Conservation (phyloP, 1,140 invertebrate species). For the fruit fly (Drosophila melanogaster) region Release_6_plus_ISO1_MT NT_033777.3:20972001-20972500, state of each 20-base stretch:
- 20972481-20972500: slow-evolving; percentile 52
- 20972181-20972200: slow-evolving; percentile 37
- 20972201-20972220: slow-evolving; percentile 39
- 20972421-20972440: slow-evolving; percentile 59
- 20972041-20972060: slow-evolving; percentile 57
- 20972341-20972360: slow-evolving; percentile 43
- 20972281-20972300: slow-evolving; percentile 47
- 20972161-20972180: slow-evolving; percentile 18
- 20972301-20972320: slow-evolving; percentile 33
- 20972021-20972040: slow-evolving; percentile 74
- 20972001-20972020: slow-evolving; percentile 48
- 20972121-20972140: slow-evolving; percentile 70
- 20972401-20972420: slow-evolving; percentile 28
- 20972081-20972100: slow-evolving; percentile 29
- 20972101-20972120: slow-evolving; percentile 49
- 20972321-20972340: slow-evolving; percentile 71
- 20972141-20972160: slow-evolving; percentile 22
- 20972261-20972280: slow-evolving; percentile 58
- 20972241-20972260: slow-evolving; percentile 37
- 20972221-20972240: slow-evolving; percentile 42
- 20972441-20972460: slow-evolving; percentile 46
- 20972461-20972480: slow-evolving; percentile 67
- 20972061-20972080: slow-evolving; percentile 33
- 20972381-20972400: slow-evolving; percentile 30
- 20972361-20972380: slow-evolving; percentile 56